Evolutionary conservation across 30 jellyfish, hydroid and myxozoan species (phyloP).

Genomic region (Euphysa ruthae): DNA sequence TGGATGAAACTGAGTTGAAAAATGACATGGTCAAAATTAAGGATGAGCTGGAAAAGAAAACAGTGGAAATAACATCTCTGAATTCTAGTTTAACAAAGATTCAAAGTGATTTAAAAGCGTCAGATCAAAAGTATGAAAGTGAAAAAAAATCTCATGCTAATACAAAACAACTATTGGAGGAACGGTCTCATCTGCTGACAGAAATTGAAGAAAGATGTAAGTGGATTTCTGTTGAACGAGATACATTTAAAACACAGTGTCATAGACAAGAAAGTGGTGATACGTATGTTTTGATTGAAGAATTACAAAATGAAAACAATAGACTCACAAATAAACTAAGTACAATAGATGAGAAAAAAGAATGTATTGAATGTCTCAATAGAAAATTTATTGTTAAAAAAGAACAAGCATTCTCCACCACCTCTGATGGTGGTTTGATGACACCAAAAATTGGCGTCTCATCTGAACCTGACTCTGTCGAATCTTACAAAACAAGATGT

Average conservation of each 20-base stretch:
- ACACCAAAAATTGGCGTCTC: conserved; percentile 15
- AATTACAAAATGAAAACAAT: neutral
- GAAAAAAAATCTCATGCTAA: conserved; percentile 19
- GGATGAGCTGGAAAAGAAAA: conserved; percentile 11
- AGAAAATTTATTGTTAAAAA: neutral
- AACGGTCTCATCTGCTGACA: conserved; percentile 15
- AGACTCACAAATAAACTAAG: conserved; percentile 7
- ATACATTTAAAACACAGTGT: conserved; percentile 2
- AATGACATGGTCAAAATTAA: conserved; percentile 26
- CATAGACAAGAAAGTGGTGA: neutral
- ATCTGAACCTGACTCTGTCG: conserved; percentile 21
- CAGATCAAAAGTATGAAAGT: neutral
- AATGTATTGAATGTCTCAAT: conserved; percentile 15
- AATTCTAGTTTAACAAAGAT: neutral
- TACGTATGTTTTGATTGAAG: neutral
- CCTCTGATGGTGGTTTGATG: neutral
- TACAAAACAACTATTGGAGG: conserved; percentile 15
- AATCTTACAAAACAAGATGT: conserved; percentile 4
- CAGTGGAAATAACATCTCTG: neutral
- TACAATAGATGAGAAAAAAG: conserved; percentile 5
- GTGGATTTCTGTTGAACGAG: conserved; percentile 24
- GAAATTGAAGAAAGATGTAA: conserved; percentile 32
- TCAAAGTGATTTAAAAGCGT: neutral
- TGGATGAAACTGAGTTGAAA: conserved; percentile 19
- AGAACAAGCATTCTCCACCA: neutral